Base-by-base conservation (phyloP, 2,113 vertebrate species). In the Gymnarchus niloticus region DNA sequence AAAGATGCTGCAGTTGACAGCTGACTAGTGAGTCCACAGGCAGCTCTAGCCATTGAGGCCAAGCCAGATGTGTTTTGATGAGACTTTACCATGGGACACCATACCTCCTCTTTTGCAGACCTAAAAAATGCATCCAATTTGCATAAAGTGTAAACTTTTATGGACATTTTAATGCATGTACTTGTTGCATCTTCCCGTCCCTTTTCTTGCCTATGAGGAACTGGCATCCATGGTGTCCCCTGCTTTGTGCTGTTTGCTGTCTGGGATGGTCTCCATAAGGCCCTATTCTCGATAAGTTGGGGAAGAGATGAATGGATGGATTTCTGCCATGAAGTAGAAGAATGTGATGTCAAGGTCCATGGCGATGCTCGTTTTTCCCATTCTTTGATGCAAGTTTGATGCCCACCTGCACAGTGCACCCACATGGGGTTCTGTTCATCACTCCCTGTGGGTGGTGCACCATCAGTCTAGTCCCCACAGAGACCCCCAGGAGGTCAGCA, bases 1-100 rank as follows among this genome's bases (percentile, higher is more conserved):
- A 85, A 76, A 83, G 73, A 77, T 84, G 54, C 73, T 46, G 33
- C 61, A 56, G 87, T 84, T 87, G 89, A 88, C 85, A 90, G 85
- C 56, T 54, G 56, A 57, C 82, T 78, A 88, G 85, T 25, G 86
- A 88, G 76, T 87, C 57, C 54, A 83, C 83, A 37, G 83, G 81
- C 88, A 88, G 80, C 46, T 28, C 56, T 28, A 56, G 84, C 78
- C 84, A 77, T 83, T 56, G 85, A 86, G 78, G 56, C 84, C 61
- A 12, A 85, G 85, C 85, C 83, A 85, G 37, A 59, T 37, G 21
- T 51, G 78, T n/a, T n/a, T n/a, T 85, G 87, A 73, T 44, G 76
- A 87, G 44, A 56, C 83, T 49, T 85, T 61, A 84, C 77, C 87
- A 85, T n/a, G n/a, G n/a, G n/a, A n/a, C n/a, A n/a, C n/a, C n/a